Conservation (phyloP, 2,797 vertebrate genomes). For the Hemitrygon akajei region DNA sequence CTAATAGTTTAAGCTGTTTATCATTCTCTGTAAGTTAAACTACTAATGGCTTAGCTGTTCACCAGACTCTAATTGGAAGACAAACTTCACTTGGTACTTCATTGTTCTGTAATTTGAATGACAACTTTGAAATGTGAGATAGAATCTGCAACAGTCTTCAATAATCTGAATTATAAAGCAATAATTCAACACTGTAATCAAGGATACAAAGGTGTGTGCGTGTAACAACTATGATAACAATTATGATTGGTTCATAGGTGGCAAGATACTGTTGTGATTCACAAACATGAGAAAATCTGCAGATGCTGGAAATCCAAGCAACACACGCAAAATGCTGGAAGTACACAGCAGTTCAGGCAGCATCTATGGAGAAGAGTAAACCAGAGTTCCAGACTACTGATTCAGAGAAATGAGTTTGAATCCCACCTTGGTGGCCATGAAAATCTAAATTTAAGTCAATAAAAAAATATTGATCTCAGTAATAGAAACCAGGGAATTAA, state of each 20-base stretch:
- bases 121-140: slow-evolving; percentile 39
- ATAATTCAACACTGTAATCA: neutral
- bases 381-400: too few species aligned
- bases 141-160: slow-evolving; percentile 29
- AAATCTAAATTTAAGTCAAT: too few species aligned
- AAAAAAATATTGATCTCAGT: neutral
- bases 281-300: too few species aligned
- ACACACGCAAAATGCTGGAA: too few species aligned
- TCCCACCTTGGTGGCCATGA: too few species aligned
- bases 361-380: too few species aligned
- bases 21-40: neutral
- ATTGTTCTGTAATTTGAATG: slow-evolving; percentile 26
- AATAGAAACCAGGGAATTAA: too few species aligned
- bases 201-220: neutral
- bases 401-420: too few species aligned
- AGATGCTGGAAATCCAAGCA: too few species aligned
- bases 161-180: neutral
- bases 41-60: slow-evolving; percentile 32
- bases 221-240: neutral
- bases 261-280: too few species aligned
- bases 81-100: slow-evolving; percentile 42
- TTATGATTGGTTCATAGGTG: neutral
- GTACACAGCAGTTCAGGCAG: too few species aligned
- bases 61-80: neutral
- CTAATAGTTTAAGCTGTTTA: slow-evolving; percentile 30